phyloP scores from a whole-genome alignment of 1,140 invertebrate genomes.

The Ridgeia piscesae region DNA sequence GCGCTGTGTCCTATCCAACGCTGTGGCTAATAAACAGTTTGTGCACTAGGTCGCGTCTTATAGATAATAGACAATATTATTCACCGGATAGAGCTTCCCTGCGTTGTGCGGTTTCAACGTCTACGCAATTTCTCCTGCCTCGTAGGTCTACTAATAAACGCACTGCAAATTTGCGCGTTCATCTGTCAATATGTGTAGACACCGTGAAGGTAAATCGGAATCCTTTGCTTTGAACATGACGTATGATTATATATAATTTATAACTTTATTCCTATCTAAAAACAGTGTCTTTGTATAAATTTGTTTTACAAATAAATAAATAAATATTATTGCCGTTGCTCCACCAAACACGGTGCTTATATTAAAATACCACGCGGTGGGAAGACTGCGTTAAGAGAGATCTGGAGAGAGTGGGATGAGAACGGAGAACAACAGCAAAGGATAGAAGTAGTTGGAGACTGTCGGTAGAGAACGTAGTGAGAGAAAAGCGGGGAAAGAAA shows the following conservation, averaged over 20 bases:
- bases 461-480: no score
- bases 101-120: neutral
- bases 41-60: neutral
- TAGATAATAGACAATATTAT: slow-evolving; percentile 2
- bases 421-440: no score
- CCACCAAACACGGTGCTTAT: neutral
- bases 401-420: no score
- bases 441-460: no score
- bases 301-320: neutral
- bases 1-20: neutral
- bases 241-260: no score
- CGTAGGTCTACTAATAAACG: neutral
- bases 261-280: no score
- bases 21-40: neutral
- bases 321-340: neutral
- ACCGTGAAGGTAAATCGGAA: neutral
- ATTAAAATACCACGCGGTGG: no score
- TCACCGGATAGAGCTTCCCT: neutral
- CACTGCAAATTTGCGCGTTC: neutral
- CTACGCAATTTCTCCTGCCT: neutral
- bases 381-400: no score
- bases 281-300: no score
- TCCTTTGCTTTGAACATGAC: neutral
- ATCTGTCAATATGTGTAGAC: neutral
- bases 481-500: no score